Percentiles rank a stretch among this genome's conserved stretches.
Evolutionary conservation across 2,888 invertebrate genomes (phyloP).

Genomic region (Agriopis marginaria): DNA sequence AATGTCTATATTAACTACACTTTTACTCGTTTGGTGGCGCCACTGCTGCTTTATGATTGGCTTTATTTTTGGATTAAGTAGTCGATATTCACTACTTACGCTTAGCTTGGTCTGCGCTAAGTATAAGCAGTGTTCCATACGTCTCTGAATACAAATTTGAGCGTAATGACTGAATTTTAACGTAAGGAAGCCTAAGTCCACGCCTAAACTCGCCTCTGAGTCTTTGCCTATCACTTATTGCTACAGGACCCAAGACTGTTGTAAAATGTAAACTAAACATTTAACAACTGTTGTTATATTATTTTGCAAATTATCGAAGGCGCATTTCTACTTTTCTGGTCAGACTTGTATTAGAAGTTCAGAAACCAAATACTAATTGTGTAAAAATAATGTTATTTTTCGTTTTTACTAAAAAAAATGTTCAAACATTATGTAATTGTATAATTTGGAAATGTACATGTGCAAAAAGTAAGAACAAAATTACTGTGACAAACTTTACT

Average conservation of each 20-base stretch:
- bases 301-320: conserved; percentile 5
- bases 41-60: too few species aligned
- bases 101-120: too few species aligned
- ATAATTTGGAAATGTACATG: conserved; percentile 33
- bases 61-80: too few species aligned
- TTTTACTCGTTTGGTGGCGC: too few species aligned
- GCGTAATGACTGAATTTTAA: too few species aligned
- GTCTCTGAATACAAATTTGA: too few species aligned
- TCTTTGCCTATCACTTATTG: neutral
- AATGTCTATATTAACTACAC: too few species aligned
- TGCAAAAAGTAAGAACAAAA: neutral
- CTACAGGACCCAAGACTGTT: neutral
- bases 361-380: conserved; percentile 81
- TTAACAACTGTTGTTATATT: neutral
- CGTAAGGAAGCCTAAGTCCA: too few species aligned
- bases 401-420: conserved; percentile 53
- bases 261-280: neutral
- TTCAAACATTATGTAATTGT: conserved; percentile 48
- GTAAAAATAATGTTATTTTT: conserved; percentile 62
- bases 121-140: too few species aligned
- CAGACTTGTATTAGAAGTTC: conserved; percentile 50
- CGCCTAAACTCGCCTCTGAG: too few species aligned
- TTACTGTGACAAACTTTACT: neutral
- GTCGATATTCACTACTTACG: too few species aligned
- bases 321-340: conserved; percentile 32